phyloP scores from a whole-genome alignment of 1,140 invertebrate genomes.

The Drosophila teissieri region DNA sequence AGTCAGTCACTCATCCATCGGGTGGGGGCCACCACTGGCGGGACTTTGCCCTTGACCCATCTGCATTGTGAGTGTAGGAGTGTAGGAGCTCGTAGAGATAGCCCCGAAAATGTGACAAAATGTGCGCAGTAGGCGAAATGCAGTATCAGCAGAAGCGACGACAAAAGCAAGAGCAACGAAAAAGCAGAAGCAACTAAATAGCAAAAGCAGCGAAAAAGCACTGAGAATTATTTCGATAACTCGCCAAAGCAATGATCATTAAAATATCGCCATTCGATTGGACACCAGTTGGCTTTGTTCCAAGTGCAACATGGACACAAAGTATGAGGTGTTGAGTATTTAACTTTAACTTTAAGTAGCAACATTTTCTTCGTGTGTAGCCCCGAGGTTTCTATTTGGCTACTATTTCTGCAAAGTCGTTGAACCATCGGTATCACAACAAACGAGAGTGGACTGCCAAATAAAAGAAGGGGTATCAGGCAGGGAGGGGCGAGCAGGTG shows the following conservation, averaged over 20 bases:
- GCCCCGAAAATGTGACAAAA: conserved; percentile 30
- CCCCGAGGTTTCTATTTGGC: not conserved
- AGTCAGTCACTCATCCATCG: conserved; percentile 3
- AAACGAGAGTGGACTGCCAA: conserved; percentile 16
- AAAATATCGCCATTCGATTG: no score
- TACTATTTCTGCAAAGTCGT: conserved; percentile 30
- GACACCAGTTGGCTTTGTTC: not conserved
- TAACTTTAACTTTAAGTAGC: not conserved
- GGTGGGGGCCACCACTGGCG: not conserved
- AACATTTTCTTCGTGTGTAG: not conserved
- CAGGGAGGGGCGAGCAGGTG: conserved; percentile 7
- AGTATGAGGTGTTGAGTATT: not conserved
- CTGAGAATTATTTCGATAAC: not conserved
- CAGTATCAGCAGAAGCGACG: conserved; percentile 35
- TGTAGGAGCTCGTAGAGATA: conserved; percentile 12
- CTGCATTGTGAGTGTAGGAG: conserved; percentile 7
- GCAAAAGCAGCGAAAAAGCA: conserved; percentile 12
- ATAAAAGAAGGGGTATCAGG: conserved; percentile 10
- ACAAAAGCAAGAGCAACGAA: not conserved
- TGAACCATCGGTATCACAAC: conserved; percentile 37
- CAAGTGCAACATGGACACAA: not conserved
- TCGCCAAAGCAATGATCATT: not conserved
- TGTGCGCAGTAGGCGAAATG: conserved; percentile 39
- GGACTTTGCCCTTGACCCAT: conserved; percentile 43
- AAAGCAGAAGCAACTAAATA: not conserved